These are phyloP conservation scores for Pherbina coryleti DNA, from an alignment of 2,888 invertebrate genomes.

Conservation along the genomic window DNA sequence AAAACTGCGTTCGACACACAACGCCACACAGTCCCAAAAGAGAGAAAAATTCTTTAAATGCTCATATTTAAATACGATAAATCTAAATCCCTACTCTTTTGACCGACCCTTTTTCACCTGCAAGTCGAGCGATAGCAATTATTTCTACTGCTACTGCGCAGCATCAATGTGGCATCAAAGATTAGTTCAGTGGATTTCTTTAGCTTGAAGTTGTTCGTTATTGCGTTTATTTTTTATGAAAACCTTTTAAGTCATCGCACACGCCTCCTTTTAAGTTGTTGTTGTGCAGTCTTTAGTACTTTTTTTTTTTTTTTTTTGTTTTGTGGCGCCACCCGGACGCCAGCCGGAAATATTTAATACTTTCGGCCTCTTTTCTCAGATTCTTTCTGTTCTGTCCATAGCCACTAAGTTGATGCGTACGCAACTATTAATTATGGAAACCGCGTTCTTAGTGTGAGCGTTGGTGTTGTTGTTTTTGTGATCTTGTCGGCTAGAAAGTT, in stretches of 20 bases:
- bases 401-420: neutral
- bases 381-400: neutral
- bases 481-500: conserved; percentile 14
- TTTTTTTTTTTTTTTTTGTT: neutral
- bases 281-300: neutral
- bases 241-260: conserved; percentile 64
- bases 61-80: conserved; percentile 7
- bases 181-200: neutral
- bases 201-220: too few relatives aligned
- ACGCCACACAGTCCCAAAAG: neutral
- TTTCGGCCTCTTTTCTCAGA: conserved; percentile 26
- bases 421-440: conserved; percentile 42
- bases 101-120: neutral
- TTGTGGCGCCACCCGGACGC: conserved; percentile 63
- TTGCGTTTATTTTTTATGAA: conserved; percentile 48
- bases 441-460: conserved; percentile 25
- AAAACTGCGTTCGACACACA: neutral
- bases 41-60: neutral
- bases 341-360: conserved; percentile 58
- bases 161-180: neutral
- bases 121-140: neutral
- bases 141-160: conserved; percentile 2
- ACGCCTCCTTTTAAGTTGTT: conserved; percentile 58
- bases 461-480: neutral
- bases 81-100: neutral